Conservation (phyloP, 2,888 invertebrate genomes). For the Cryptocephalus primarius region DNA sequence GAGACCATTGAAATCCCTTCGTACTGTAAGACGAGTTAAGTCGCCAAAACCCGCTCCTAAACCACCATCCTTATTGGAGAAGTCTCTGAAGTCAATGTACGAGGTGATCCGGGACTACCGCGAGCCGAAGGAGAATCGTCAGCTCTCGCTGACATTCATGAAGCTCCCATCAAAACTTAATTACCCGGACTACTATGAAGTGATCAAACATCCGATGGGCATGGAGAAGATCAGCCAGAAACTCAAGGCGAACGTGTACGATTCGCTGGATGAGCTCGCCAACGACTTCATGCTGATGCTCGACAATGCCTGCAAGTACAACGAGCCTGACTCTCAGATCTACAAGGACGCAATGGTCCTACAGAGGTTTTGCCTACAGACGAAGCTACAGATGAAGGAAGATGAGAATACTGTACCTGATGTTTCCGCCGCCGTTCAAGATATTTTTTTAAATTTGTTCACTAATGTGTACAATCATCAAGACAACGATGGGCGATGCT, state of each 20-base stretch:
- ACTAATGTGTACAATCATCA: conserved; percentile 92
- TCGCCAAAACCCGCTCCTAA: conserved; percentile 21
- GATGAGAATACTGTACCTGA: conserved; percentile 83
- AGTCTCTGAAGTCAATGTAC: conserved; percentile 75
- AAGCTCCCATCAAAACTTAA: conserved; percentile 83
- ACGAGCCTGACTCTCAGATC: conserved; percentile 94
- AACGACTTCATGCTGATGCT: conserved; percentile 88
- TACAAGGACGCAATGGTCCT: conserved; percentile 92
- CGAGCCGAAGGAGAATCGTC: conserved; percentile 73
- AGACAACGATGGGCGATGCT: conserved; percentile 93
- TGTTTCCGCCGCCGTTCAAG: conserved; percentile 81
- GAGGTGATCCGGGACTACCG: conserved; percentile 84
- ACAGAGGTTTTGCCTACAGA: conserved; percentile 84
- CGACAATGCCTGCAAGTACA: conserved; percentile 94
- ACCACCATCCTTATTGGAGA: conserved; percentile 48
- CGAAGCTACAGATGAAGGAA: conserved; percentile 73
- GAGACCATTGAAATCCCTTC: no score
- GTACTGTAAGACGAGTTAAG: no score
- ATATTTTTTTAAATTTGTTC: conserved; percentile 81
- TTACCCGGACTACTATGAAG: conserved; percentile 95
- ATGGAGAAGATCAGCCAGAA: conserved; percentile 89
- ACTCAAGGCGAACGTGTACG: conserved; percentile 65
- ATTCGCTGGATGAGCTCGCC: conserved; percentile 74
- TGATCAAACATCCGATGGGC: conserved; percentile 93
- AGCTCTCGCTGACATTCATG: conserved; percentile 88